Conservation (phyloP, 2,888 invertebrate species). For the Brenthis hecate region DNA sequence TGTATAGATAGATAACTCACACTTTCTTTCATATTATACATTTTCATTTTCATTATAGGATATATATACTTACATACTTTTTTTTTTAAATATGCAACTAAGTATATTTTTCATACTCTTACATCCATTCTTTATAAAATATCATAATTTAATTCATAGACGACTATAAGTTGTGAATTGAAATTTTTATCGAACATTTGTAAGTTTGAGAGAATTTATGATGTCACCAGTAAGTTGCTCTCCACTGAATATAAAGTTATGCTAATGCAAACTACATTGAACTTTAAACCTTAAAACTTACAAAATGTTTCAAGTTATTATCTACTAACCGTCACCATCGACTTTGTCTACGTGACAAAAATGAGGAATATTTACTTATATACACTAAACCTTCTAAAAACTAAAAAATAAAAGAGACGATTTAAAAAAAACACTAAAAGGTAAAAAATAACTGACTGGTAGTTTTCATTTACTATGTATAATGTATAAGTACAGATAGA, state of each 20-base stretch:
- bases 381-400: background rate
- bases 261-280: constrained; percentile 69
- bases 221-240: constrained; percentile 71
- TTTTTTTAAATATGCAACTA: background rate
- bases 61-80: no score
- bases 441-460: no score
- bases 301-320: constrained; percentile 67
- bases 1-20: no score
- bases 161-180: constrained; percentile 70
- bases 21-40: no score
- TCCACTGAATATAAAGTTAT: constrained; percentile 79
- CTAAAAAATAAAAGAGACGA: background rate
- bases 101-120: background rate
- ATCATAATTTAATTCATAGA: constrained; percentile 57
- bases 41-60: no score
- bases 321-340: constrained; percentile 25
- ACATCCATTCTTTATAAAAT: constrained; percentile 30
- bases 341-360: constrained; percentile 5
- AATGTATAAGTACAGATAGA: no score
- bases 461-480: no score
- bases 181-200: constrained; percentile 71
- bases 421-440: no score
- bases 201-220: constrained; percentile 76
- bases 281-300: constrained; percentile 72
- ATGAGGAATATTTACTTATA: background rate